A percentile compares a stretch with the other conserved stretches of the same genome.
phyloP scores from a whole-genome alignment of 2,888 invertebrate species.

The Cephonodes hylas region DNA sequence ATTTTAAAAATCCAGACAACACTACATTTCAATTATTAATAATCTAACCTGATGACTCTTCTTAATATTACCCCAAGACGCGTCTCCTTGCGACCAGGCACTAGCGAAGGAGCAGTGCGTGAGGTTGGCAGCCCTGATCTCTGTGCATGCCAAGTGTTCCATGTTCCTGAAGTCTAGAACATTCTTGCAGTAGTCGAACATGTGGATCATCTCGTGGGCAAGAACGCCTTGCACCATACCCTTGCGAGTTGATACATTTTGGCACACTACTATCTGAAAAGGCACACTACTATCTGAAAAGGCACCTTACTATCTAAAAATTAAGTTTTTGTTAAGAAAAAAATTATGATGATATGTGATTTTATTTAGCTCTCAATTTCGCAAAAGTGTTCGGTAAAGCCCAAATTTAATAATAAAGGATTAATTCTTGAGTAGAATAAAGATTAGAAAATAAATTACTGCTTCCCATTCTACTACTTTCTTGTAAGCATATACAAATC shows the following conservation, averaged over 20 bases:
- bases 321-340: no score
- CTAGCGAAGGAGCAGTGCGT: constrained; percentile 95
- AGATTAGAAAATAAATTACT: no score
- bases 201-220: constrained; percentile 96
- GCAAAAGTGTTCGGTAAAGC: no score
- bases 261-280: constrained; percentile 92
- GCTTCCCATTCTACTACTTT: no score
- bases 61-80: constrained; percentile 86
- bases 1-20: neutral
- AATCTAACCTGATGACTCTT: constrained; percentile 86
- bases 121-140: constrained; percentile 96
- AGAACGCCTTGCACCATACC: constrained; percentile 90
- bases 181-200: constrained; percentile 96
- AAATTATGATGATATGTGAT: no score
- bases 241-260: constrained; percentile 87
- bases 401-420: no score
- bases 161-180: constrained; percentile 93
- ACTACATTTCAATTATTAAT: neutral
- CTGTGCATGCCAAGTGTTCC: constrained; percentile 96
- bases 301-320: no score
- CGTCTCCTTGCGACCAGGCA: constrained; percentile 89
- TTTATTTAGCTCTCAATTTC: no score
- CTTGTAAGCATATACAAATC: no score
- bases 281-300: neutral
- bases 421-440: no score